phyloP scores from a whole-genome alignment of 2,888 invertebrate species.

The Morpho deidamia region DNA sequence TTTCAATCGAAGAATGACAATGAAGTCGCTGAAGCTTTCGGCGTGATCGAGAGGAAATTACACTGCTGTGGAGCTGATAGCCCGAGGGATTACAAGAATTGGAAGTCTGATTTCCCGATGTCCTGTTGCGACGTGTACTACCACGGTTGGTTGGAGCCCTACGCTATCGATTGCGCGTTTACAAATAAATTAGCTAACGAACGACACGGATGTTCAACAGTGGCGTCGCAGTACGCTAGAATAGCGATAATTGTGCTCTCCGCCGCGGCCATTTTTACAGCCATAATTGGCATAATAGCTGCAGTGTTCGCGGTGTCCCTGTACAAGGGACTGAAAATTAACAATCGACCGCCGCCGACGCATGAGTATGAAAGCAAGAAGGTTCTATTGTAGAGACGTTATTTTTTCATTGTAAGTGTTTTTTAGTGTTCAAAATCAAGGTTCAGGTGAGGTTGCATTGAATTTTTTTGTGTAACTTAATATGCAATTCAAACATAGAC shows the following conservation, averaged over 20 bases:
- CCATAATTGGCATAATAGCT: conserved; percentile 47
- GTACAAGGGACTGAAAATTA: conserved; percentile 40
- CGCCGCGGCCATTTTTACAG: conserved; percentile 45
- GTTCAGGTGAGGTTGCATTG: background rate
- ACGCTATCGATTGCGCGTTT: conserved; percentile 56
- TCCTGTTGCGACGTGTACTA: conserved; percentile 66
- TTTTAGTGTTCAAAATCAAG: conserved; percentile 1
- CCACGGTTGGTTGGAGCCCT: conserved; percentile 54
- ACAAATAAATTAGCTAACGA: conserved; percentile 66
- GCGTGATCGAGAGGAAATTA: conserved; percentile 51
- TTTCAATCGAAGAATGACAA: conserved; percentile 48
- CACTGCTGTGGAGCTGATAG: conserved; percentile 66
- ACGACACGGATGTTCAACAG: conserved; percentile 58
- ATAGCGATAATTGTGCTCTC: conserved; percentile 52
- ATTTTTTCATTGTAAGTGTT: background rate
- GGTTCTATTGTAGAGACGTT: conserved; percentile 40
- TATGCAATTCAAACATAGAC: background rate
- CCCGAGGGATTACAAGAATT: conserved; percentile 60
- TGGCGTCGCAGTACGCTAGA: conserved; percentile 54
- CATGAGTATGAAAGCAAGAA: conserved; percentile 62
- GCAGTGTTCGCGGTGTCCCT: conserved; percentile 42
- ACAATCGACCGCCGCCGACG: conserved; percentile 38
- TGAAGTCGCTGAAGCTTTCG: conserved; percentile 43
- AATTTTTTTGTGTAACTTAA: background rate
- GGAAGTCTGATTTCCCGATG: conserved; percentile 55